Evolutionary conservation across 2,113 vertebrate species (phyloP), one percentile per base, ranked within the genome.

Genomic region (Nymphicus hollandicus): DNA sequence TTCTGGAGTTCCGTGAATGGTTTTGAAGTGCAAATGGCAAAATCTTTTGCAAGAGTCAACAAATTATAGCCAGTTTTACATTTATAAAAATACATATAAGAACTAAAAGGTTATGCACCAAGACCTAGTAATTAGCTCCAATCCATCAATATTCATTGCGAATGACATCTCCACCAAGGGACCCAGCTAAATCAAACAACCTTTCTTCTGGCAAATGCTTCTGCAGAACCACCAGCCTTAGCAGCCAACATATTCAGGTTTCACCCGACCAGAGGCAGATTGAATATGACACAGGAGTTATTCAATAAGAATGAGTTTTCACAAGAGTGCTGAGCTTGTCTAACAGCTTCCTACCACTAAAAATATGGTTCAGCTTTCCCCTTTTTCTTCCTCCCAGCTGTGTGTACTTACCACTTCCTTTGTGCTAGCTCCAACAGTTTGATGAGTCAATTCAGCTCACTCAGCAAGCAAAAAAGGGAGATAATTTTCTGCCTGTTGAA

Each of bases 361-460:
- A 97, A 97, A 93, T 95, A 95, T 65, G 69, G 56, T 68, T 95
- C 73, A 88, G 91, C 56, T 96, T 93, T 93, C 73, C 80, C 35
- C 43, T 93, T 93, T 91, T 95, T 91, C 69, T 81, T 83, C 3
- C 3, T 87, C 86, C 72, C 94, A 97, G 96, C 94, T 97, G 96
- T 78, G 91, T 87, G 83, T 93, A 97, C 91, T 95, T 92, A 89
- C 69, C 72, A 72, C 56, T 92, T 95, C 91, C 94, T 96, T 97
- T 96, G 91, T 93, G 89, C 77, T 84, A 69, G 91, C 91, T 96
- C 92, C 93, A 97, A 86, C 94, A 89, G 56, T 96, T 95, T 97
- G 94, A 97, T 93, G 93, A 87, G 89, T 95, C 89, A 96, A 95
- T 97, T 96, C 91, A 93, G 94, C 93, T 92, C 93, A 81, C 81